phyloP scores from a whole-genome alignment of 2,797 vertebrate species.

The Myripristis murdjan region DNA sequence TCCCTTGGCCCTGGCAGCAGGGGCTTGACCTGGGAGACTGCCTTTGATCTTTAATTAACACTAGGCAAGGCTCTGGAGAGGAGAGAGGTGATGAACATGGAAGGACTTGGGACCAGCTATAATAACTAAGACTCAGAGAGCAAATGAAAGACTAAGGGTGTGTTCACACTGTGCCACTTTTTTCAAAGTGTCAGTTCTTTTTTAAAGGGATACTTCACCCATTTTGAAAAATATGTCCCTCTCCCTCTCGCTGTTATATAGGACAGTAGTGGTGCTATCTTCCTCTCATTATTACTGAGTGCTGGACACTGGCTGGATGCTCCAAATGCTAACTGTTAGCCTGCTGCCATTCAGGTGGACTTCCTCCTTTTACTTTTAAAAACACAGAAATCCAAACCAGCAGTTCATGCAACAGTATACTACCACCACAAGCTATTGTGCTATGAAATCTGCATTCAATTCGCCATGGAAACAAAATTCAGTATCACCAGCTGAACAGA shows the following conservation, averaged over 20 bases:
- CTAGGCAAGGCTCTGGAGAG: constrained; percentile 54
- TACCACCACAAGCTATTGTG: background rate
- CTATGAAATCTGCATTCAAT: background rate
- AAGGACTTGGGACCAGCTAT: constrained; percentile 46
- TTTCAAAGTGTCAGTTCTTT: constrained; percentile 20
- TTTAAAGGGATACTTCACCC: too few relatives aligned
- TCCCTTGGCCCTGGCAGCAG: constrained; percentile 72
- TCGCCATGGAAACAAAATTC: too few relatives aligned
- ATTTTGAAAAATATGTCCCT: too few relatives aligned
- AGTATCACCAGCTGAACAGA: too few relatives aligned
- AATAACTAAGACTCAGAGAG: constrained; percentile 25
- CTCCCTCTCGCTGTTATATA: too few relatives aligned
- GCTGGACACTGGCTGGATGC: too few relatives aligned
- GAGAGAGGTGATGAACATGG: constrained; percentile 59
- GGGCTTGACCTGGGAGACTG: constrained; percentile 71
- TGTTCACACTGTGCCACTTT: background rate
- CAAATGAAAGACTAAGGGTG: background rate
- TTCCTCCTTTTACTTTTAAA: too few relatives aligned
- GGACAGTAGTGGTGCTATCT: too few relatives aligned
- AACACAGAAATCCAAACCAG: constrained; percentile 23
- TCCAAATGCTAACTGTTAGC: too few relatives aligned
- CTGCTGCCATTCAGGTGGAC: too few relatives aligned
- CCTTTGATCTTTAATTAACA: constrained; percentile 84
- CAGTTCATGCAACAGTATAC: background rate
- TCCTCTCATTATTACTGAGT: too few relatives aligned